These are phyloP conservation scores for Thamnophis sirtalis DNA, from an alignment of 2,113 vertebrate genomes.

Conservation along the genomic window DNA sequence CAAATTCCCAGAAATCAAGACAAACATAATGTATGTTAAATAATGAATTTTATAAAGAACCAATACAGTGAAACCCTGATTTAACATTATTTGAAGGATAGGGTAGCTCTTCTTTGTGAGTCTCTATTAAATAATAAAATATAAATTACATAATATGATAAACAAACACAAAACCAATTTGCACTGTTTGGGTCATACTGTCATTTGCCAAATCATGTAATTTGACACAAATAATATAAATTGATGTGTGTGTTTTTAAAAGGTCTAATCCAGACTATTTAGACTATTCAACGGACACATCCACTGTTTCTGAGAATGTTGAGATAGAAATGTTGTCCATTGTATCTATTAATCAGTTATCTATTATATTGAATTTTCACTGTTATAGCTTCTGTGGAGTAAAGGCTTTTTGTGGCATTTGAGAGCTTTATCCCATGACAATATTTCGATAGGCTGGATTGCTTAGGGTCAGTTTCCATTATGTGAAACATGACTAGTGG, in stretches of 20 bases:
- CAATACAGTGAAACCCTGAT: neutral
- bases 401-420: neutral
- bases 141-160: neutral
- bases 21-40: neutral
- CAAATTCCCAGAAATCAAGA: neutral
- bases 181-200: neutral
- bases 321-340: neutral
- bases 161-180: neutral
- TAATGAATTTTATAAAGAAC: neutral
- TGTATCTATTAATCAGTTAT: neutral
- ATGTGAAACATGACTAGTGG: conserved; percentile 12
- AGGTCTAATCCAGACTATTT: neutral
- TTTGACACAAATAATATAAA: neutral
- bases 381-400: neutral
- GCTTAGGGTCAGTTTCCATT: neutral
- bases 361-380: neutral
- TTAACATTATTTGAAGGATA: neutral
- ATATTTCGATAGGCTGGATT: neutral
- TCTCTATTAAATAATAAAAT: neutral
- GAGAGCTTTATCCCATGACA: neutral
- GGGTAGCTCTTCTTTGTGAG: neutral
- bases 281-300: neutral
- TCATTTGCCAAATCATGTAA: neutral
- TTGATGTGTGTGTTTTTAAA: neutral
- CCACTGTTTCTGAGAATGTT: neutral